These are phyloP conservation scores for Melanargia galathea DNA, from an alignment of 2,888 invertebrate genomes.

Conservation along the genomic window DNA sequence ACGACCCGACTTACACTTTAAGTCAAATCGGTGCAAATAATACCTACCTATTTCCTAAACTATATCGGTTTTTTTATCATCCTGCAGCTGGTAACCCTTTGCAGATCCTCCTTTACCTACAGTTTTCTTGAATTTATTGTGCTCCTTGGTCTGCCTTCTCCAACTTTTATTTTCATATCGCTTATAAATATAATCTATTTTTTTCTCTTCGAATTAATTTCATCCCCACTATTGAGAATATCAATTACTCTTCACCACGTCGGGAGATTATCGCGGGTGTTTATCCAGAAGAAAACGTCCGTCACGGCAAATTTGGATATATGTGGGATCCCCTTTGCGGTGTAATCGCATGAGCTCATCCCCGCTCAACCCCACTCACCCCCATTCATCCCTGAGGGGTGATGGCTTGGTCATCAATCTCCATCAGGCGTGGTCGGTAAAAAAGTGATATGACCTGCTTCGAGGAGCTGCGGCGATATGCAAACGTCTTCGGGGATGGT, in stretches of 20 bases:
- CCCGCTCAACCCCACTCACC: constrained; percentile 2
- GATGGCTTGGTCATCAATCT: constrained; percentile 74
- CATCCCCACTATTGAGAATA: constrained; percentile 20
- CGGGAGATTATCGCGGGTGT: constrained; percentile 40
- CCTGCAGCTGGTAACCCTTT: no score
- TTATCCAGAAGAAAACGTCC: constrained; percentile 71
- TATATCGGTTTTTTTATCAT: no score
- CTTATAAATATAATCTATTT: background rate
- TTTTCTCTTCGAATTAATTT: background rate
- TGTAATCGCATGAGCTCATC: constrained; percentile 65
- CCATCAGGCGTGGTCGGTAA: constrained; percentile 67
- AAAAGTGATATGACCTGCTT: constrained; percentile 71
- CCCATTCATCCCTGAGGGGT: constrained; percentile 45
- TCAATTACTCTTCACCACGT: constrained; percentile 29
- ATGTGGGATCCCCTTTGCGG: constrained; percentile 68
- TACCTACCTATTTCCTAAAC: no score
- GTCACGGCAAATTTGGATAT: constrained; percentile 80
- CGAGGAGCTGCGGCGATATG: constrained; percentile 50
- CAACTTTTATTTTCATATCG: no score
- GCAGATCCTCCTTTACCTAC: no score
- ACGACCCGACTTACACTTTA: no score
- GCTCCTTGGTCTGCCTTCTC: no score
- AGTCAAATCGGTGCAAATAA: no score
- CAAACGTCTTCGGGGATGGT: constrained; percentile 18
- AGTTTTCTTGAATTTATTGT: no score